Base-by-base conservation (phyloP, 53 echinoderm and acorn worm species). In the Luidia sarsii region DNA sequence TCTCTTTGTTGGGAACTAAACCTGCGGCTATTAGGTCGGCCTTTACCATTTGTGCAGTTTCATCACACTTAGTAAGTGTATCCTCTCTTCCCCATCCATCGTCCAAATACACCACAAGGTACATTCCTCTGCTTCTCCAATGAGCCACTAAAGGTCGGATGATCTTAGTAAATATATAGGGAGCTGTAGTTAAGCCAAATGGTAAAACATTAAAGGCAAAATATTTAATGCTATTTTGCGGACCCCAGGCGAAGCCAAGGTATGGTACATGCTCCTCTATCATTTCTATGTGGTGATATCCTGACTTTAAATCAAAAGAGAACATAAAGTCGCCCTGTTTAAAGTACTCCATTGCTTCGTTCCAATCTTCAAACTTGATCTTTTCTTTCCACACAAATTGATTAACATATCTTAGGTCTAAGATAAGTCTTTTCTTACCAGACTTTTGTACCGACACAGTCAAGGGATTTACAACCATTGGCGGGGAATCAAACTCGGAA, bases 261-360 rank as follows among this genome's bases (percentile, higher is more conserved):
- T 35, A 85, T 18, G 43, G 33, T 5, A 25, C 45, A 64, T 85
- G 85, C 11, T 50, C 74, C 2, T 28, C 1, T 37, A 64, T 75
- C 11, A 85, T 75, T 7, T 85, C 75, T 32, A 85, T 64, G 39
- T 85, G 81, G 36, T 65, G 75, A 51, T 85, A 85, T 14, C 85
- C 85, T 8, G 73, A 64, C 24, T 85, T 85, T 22, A 85, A 46
- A 30, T 75, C 66, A 64, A 75, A 85, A 2, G 50, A 64, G 32
- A 73, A 48, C 33, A 85, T 2, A 38, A 48, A 75, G 39, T 85
- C 74, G 5, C 73, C 64, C 32, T 75, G 63, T 33, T 65, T 35
- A 20, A 85, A 77, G 46, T 65, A 85, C n/a, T 22, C 49, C 11
- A 48, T 3, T 16, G 56, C 67, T n/a, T 13, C 55, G 7, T 57